Base-by-base conservation (phyloP, 1,140 invertebrate genomes). In the Philopotamus ludificatus region DNA sequence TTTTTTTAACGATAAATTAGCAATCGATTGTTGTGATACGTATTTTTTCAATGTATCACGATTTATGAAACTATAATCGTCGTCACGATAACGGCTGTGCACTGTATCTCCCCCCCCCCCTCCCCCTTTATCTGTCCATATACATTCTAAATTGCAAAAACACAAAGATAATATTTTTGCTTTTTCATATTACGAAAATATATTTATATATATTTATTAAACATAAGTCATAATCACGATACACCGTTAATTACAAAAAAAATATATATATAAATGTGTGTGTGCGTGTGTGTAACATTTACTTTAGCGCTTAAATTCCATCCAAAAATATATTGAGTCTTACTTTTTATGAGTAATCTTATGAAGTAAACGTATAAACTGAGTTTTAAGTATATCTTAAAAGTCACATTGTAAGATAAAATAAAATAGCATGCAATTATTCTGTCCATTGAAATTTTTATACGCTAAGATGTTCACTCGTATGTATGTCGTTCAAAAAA, bases 371-470 rank as follows among this genome's bases (percentile, higher is more conserved):
- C n/a, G 26, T 50, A 58, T 66, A 63, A 69, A 44, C 66, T 57
- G 50, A 59, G 42, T 50, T 51, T 41, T 63, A 63, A 66, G 53
- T 60, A 63, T 70, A 66, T 45, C 57, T 66, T 63, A 59, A 66
- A 67, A 20, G 34, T 70, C 68, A 66, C 68, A 44, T 63, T 70
- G 68, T 70, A 70, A 66, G 64, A 70, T 57, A 57, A 57, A 44
- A 44, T 15, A 44, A 44, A 49, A 57, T 70, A 70, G 64, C 54
- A 66, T 61, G 68, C 68, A 70, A 70, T 64, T 66, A 70, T 54
- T 70, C 68, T 70, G 68, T 70, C 68, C 68, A 70, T 70, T 70
- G 60, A 65, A 50, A 70, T 28, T 66, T 69, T 65, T 69, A 69
- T 68, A 65, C 20, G 34, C 59, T 65, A 65, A 62, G 60, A 62